Evolutionary conservation across 2,797 vertebrate genomes (phyloP), one percentile per base, ranked within the genome.

Genomic region (Gorsachius magnificus): DNA sequence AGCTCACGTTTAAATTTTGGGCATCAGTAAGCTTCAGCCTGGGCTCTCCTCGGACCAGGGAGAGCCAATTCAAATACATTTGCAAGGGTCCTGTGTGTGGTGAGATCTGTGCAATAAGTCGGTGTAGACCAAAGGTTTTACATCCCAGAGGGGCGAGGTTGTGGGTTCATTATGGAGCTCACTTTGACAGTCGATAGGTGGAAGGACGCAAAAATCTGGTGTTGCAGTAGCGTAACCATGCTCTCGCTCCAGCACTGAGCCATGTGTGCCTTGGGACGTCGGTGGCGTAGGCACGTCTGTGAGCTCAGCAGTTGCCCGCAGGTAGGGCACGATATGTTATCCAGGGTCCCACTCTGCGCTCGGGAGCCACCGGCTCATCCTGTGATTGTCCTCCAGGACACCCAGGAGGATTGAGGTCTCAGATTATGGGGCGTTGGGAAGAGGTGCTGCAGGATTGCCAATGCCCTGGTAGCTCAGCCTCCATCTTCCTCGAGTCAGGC

Each of bases 231-330:
- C 1, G 1, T 70, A 68, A 16, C 43, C 31, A 8, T 66, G 45
- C 13, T 33, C 19, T 58, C 0, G 0, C 36, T 68, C 35, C 60
- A 33, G 10, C 28, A 2, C 54, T 0, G 12, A 33, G 18, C 19
- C 13, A 3, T 1, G 6, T 11, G 20, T 46, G 41, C 12, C 29
- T 33, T 2, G 4, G 54, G 70, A 8, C 5, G 6, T n/a, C 0
- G 6, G 41, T 33, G 22, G 2, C n/a, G 24, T 35, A 20, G 81
- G n/a, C 26, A 5, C 6, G 9, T 26, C 68, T 3, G 1, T 51
- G 36, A 66, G 60, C 66, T 41, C 46, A 84, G 36, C 36, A 5
- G 51, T 38, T 51, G 36, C 45, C 36, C 1, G 1, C 29, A 21
- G 33, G 24, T 33, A 25, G 65, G 74, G 15, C 29, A 19, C 0